These are phyloP conservation scores for Phoeniculus purpureus DNA, from an alignment of 2,797 vertebrate genomes.

Conservation along the genomic window DNA sequence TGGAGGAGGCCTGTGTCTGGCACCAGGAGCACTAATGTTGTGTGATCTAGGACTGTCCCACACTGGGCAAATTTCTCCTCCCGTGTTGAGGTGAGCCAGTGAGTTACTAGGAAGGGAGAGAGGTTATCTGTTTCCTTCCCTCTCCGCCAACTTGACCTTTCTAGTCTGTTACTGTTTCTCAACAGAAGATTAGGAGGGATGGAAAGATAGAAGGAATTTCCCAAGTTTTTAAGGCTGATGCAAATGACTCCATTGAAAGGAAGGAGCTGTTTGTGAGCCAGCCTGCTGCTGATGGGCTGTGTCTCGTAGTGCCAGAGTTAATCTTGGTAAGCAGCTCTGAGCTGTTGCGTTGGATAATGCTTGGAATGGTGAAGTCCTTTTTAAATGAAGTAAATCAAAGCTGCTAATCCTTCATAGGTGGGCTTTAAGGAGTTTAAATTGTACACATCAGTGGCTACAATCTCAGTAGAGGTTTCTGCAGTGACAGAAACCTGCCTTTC, in stretches of 20 bases:
- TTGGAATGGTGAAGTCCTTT: constrained; percentile 5
- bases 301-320: constrained; percentile 14
- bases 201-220: constrained; percentile 25
- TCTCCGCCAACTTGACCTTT: not conserved
- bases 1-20: not conserved
- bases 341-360: constrained; percentile 23
- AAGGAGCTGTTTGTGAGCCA: not conserved
- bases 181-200: constrained; percentile 9
- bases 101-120: not conserved
- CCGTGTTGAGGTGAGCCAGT: not conserved
- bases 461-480: constrained; percentile 19
- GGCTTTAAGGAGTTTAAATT: constrained; percentile 14
- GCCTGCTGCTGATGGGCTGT: constrained; percentile 3
- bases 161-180: not conserved
- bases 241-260: not conserved
- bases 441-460: not conserved
- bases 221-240: not conserved
- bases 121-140: not conserved
- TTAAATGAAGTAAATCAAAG: constrained; percentile 48
- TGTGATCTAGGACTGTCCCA: not conserved
- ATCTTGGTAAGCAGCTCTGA: constrained; percentile 38
- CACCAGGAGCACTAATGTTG: not conserved
- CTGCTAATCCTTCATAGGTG: constrained; percentile 43
- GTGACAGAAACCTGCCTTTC: not conserved
- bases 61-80: not conserved